Evolutionary conservation across 1,140 invertebrate genomes (phyloP).

Genomic region (Drosophila funebris): DNA sequence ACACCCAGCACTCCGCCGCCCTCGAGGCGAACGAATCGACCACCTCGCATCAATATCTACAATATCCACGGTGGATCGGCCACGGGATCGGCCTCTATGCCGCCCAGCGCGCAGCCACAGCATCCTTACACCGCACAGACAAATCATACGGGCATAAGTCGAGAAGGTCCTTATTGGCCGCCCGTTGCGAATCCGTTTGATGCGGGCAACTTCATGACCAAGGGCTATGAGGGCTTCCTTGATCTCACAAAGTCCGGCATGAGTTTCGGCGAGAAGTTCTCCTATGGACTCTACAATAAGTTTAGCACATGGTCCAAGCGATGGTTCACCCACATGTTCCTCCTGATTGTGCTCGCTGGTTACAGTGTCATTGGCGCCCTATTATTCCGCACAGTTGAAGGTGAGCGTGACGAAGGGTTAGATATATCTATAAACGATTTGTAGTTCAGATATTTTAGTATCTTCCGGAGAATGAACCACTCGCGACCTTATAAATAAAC

Average conservation of each 20-base stretch:
- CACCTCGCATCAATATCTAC: conserved; percentile 72
- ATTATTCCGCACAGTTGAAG: conserved; percentile 90
- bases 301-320: conserved; percentile 90
- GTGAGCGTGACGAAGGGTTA: conserved; percentile 83
- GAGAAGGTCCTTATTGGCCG: conserved; percentile 77
- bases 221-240: conserved; percentile 90
- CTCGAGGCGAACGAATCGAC: conserved; percentile 58
- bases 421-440: background rate
- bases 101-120: conserved; percentile 70
- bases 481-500: conserved; percentile 24
- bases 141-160: conserved; percentile 45
- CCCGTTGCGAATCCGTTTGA: conserved; percentile 86
- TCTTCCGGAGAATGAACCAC: conserved; percentile 17
- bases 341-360: conserved; percentile 89
- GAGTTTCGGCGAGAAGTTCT: conserved; percentile 91
- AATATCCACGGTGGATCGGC: conserved; percentile 49
- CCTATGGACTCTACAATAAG: conserved; percentile 91
- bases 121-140: conserved; percentile 63
- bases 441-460: background rate
- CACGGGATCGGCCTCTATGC: conserved; percentile 48
- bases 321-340: conserved; percentile 95
- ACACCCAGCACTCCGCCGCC: conserved; percentile 62
- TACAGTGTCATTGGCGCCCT: conserved; percentile 92
- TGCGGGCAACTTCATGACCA: conserved; percentile 89
- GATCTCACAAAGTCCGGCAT: conserved; percentile 92